Conservation (phyloP, 2,888 invertebrate genomes). For the Oxycera nigricornis region DNA sequence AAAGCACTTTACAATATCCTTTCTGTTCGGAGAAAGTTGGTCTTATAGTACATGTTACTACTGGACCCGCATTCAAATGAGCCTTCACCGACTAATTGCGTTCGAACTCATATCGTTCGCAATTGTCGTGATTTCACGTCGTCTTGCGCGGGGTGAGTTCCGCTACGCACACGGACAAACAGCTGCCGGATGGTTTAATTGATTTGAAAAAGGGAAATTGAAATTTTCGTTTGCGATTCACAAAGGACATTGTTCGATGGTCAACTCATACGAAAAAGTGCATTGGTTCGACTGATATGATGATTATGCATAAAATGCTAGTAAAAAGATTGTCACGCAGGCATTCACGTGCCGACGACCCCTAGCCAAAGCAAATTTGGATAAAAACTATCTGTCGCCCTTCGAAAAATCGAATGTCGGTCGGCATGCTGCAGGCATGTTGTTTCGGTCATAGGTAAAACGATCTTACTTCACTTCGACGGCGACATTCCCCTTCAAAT, state of each 20-base stretch:
- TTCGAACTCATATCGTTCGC: too few species aligned
- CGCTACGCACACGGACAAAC: too few species aligned
- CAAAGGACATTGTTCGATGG: slow-evolving; percentile 18
- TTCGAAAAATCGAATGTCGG: not conserved
- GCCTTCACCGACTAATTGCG: too few species aligned
- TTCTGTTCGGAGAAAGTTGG: too few species aligned
- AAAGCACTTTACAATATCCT: too few species aligned
- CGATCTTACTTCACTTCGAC: not conserved
- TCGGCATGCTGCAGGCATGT: not conserved
- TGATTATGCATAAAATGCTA: slow-evolving; percentile 20
- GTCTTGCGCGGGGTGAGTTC: too few species aligned
- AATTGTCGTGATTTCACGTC: too few species aligned
- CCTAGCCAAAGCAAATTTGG: not conserved
- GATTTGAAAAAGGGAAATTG: not conserved
- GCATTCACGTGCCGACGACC: slow-evolving; percentile 17
- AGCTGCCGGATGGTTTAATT: slow-evolving; percentile 20
- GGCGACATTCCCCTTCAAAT: not conserved
- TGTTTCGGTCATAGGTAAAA: not conserved
- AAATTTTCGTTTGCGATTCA: slow-evolving; percentile 6
- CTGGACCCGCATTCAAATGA: too few species aligned
- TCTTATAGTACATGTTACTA: too few species aligned
- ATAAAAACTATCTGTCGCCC: slow-evolving; percentile 29
- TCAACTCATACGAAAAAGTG: slow-evolving; percentile 8
- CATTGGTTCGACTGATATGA: not conserved
- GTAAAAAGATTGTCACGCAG: slow-evolving; percentile 29